Percentiles rank a stretch among this genome's conserved stretches.
phyloP scores from a whole-genome alignment of 2,797 vertebrate species.

The Spinus pinus region DNA sequence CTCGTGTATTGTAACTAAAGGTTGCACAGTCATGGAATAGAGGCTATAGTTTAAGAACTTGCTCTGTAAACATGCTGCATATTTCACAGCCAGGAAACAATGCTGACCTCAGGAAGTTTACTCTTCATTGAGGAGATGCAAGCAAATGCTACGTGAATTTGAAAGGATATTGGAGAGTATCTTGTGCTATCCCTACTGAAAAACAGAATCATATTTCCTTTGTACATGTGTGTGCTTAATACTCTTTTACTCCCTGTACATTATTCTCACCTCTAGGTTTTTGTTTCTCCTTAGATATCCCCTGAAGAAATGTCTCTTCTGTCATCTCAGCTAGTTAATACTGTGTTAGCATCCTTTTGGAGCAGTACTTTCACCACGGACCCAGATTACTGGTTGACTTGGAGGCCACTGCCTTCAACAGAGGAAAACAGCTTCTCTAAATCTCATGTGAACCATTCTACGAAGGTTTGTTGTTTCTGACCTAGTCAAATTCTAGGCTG shows the following conservation, averaged over 20 bases:
- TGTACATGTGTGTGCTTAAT: background rate
- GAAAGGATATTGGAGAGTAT: background rate
- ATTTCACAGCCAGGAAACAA: background rate
- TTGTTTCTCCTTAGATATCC: slow-evolving; percentile 66
- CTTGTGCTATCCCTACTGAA: background rate
- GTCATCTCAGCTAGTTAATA: slow-evolving; percentile 86
- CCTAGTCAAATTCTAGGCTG: background rate
- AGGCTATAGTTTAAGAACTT: background rate
- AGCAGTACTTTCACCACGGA: slow-evolving; percentile 84
- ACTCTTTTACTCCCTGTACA: background rate
- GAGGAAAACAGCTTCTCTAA: slow-evolving; percentile 61
- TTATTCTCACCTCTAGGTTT: background rate
- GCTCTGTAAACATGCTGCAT: background rate
- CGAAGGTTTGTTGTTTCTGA: slow-evolving; percentile 73
- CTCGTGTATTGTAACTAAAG: fast-evolving
- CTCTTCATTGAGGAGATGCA: background rate
- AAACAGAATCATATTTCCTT: background rate
- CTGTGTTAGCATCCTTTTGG: slow-evolving; percentile 85
- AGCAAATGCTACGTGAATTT: background rate
- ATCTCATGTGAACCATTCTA: slow-evolving; percentile 59
- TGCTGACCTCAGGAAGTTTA: background rate
- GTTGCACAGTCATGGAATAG: background rate
- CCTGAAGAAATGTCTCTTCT: slow-evolving; percentile 82
- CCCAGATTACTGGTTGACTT: slow-evolving; percentile 89
- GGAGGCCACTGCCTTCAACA: slow-evolving; percentile 75